Base-by-base conservation (phyloP, 2,113 vertebrate genomes). In the Labeo catla region DNA sequence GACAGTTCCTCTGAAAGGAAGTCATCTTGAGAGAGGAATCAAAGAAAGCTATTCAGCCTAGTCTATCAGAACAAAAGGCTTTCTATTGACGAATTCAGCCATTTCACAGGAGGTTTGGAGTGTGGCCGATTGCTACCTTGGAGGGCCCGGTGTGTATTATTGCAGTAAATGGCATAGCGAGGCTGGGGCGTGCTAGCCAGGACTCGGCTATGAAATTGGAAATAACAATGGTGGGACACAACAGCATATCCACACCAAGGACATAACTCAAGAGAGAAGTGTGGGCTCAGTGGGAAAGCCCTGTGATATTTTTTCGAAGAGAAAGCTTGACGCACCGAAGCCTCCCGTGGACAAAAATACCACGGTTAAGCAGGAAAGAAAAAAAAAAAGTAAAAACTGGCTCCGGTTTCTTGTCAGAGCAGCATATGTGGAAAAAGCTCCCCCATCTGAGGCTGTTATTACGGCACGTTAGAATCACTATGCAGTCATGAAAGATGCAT, bases 21-120 rank as follows among this genome's bases (percentile, higher is more conserved):
- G 86, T 89, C 88, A 89, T 89, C 88, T 87, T 84, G 72, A 81
- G 86, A 80, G 80, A 77, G 85, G 86, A 89, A 89, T 87, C 84
- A 89, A 89, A 87, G 88, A 72, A 86, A 87, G 80, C 80, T 72
- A 87, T 89, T 89, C 83, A 89, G 86, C 65, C 86, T 84, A 87
- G 84, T 89, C 88, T 85, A 84, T 86, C 86, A 89, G 88, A 89
- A 89, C 88, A 89, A 89, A 87, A 86, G 84, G 91, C 91, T 91
- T 92, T 92, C 91, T 92, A 94, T 93, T 94, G 94, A 93, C 92
- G 91, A 93, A 93, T 91, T 91, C 91, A 87, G 92, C 92, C 92
- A 93, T 95, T 93, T 93, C 92, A 92, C 91, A 88, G 86, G 88
- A 94, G 84, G 91, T 89, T 92, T 90, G 91, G 90, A 93, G 89